phyloP scores from a whole-genome alignment of 2,888 invertebrate genomes.

The Lycaena phlaeas region DNA sequence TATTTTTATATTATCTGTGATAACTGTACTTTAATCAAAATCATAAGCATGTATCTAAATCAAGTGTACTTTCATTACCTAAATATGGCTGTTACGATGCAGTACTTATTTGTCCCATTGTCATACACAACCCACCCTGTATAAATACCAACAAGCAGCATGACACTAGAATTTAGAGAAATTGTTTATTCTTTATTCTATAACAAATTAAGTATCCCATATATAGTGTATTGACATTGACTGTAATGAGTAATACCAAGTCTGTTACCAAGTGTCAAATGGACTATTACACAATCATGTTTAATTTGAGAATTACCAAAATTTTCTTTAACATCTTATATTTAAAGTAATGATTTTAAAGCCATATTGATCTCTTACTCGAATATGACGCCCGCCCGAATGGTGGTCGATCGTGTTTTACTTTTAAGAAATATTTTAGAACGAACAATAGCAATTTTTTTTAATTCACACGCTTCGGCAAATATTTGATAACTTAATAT shows the following conservation, averaged over 20 bases:
- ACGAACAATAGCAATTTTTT: slow-evolving; percentile 42
- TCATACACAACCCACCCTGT: not conserved
- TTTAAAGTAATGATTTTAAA: slow-evolving; percentile 27
- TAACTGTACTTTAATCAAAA: slow-evolving; percentile 46
- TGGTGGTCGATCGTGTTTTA: slow-evolving; percentile 39
- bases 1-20: slow-evolving; percentile 67
- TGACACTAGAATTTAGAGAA: not conserved
- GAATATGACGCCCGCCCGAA: slow-evolving; percentile 34
- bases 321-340: slow-evolving; percentile 14
- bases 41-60: slow-evolving; percentile 3
- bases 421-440: slow-evolving; percentile 56
- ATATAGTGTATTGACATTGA: too few species aligned
- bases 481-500: slow-evolving; percentile 36
- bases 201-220: not conserved
- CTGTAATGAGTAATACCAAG: too few species aligned
- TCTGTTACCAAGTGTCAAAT: slow-evolving; percentile 1
- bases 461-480: slow-evolving; percentile 52
- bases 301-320: slow-evolving; percentile 16
- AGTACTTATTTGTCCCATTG: too few species aligned
- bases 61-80: not conserved
- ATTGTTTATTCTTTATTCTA: not conserved
- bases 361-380: slow-evolving; percentile 65
- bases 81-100: not conserved
- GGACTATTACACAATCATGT: not conserved
- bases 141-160: not conserved